Conservation (phyloP, 2,888 invertebrate genomes). For the Saturnia japonica region DNA sequence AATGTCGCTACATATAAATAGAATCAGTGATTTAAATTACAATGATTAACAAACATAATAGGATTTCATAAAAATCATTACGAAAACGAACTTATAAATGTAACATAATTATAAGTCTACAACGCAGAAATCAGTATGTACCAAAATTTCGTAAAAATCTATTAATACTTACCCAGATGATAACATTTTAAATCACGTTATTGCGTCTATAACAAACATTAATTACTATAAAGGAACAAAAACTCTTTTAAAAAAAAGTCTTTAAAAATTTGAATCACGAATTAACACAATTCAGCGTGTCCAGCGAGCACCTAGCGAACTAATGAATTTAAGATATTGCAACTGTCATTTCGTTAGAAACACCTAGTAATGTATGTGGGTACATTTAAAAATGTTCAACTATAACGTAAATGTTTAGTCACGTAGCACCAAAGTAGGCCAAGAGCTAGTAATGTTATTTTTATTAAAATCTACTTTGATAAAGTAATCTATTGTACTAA, state of each 20-base stretch:
- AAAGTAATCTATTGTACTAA: background rate
- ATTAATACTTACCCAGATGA: slow-evolving; percentile 59
- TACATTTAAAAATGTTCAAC: slow-evolving; percentile 28
- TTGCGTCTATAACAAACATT: slow-evolving; percentile 43
- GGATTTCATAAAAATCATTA: background rate
- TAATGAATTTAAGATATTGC: slow-evolving; percentile 57
- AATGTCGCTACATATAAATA: background rate
- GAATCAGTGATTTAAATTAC: background rate
- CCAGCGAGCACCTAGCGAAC: slow-evolving; percentile 57
- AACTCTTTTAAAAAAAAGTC: slow-evolving; percentile 36
- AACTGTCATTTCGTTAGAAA: slow-evolving; percentile 28
- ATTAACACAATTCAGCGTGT: slow-evolving; percentile 44
- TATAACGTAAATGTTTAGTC: background rate
- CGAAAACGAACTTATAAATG: background rate
- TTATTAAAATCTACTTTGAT: background rate
- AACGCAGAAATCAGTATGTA: background rate
- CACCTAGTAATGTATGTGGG: slow-evolving; percentile 36
- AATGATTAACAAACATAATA: background rate
- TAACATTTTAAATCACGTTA: slow-evolving; percentile 53
- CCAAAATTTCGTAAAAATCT: slow-evolving; percentile 1
- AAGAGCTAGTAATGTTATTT: slow-evolving; percentile 11
- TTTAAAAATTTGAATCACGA: slow-evolving; percentile 42
- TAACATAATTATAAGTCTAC: background rate
- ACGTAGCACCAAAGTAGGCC: slow-evolving; percentile 6
- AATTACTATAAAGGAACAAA: slow-evolving; percentile 39